phyloP scores from a whole-genome alignment of 1,140 invertebrate genomes.

The Lasioglossum baleicum region DNA sequence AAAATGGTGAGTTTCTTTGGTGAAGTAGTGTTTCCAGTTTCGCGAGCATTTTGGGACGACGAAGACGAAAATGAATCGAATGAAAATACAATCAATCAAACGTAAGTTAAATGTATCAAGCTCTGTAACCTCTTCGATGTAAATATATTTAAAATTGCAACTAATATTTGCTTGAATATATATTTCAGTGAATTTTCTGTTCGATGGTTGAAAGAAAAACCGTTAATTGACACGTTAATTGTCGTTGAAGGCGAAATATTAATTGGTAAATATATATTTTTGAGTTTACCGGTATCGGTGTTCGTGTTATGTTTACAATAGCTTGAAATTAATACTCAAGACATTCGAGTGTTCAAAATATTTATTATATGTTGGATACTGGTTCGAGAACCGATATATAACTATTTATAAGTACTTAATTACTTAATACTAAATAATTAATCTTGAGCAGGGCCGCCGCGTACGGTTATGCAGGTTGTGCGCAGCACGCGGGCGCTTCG shows the following conservation, averaged over 20 bases:
- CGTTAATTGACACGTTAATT: constrained; percentile 65
- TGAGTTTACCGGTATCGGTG: background rate
- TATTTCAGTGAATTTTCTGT: constrained; percentile 60
- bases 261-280: constrained; percentile 54
- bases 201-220: constrained; percentile 64
- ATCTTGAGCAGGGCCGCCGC: too few species aligned
- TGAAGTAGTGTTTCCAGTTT: constrained; percentile 71
- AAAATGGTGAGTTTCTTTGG: constrained; percentile 73
- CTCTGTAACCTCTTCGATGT: constrained; percentile 26
- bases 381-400: too few species aligned
- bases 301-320: background rate
- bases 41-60: constrained; percentile 74
- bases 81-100: constrained; percentile 38
- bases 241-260: constrained; percentile 69
- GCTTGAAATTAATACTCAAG: too few species aligned
- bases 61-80: constrained; percentile 65
- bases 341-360: too few species aligned
- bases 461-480: too few species aligned
- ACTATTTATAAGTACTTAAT: too few species aligned
- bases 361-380: too few species aligned
- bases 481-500: too few species aligned
- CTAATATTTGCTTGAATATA: constrained; percentile 5
- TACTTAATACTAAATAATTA: too few species aligned
- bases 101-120: constrained; percentile 48
- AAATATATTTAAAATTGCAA: background rate